Evolutionary conservation across 2,113 vertebrate species (phyloP), one percentile per base, ranked within the genome.

Genomic region (Myodes glareolus): DNA sequence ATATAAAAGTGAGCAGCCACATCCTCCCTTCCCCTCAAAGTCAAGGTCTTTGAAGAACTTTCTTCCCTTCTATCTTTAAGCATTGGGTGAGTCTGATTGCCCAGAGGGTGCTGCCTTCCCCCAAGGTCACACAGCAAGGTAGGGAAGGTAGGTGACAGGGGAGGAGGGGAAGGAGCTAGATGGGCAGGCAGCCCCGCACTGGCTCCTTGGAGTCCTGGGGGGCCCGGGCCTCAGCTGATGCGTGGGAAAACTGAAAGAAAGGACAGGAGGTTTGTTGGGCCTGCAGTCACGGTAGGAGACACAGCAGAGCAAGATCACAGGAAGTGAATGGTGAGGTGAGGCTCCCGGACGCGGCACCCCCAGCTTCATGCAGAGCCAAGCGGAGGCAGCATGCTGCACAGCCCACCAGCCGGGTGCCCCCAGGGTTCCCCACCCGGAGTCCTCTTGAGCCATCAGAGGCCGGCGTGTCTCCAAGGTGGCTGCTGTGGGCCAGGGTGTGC

Each of bases 201-300:
- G 52, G 95, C 91, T 97, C 97, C 98, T 98, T 98, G 95, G 88
- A 97, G 94, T 98, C 97, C 96, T 98, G 96, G 87, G 98, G 96
- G 87, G 96, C 92, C 78, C 17, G 95, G 96, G 96, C 97, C 94
- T 97, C 98, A 0, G 97, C 89, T 94, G 96, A 96, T 95, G 96
- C 96, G 0, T 98, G 97, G 78, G 97, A 97, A 58, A 97, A 98
- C 97, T 98, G 98, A 95, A 98, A 98, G 95, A 98, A 95, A 98
- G 97, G 96, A 97, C 90, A 97, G 21, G 80, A 50, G 19, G 31
- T 33, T 94, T 77, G 89, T 96, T 21, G 96, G 95, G 94, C 77
- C 73, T 17, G 25, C 2, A 19, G 72, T 1, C 14, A 50, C 25
- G 3, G 29, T 2, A 2, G 85, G 11, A 5, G 13, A 52, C 65